These are phyloP conservation scores for Climacteris rufus DNA, from an alignment of 2,113 vertebrate species.

Conservation along the genomic window DNA sequence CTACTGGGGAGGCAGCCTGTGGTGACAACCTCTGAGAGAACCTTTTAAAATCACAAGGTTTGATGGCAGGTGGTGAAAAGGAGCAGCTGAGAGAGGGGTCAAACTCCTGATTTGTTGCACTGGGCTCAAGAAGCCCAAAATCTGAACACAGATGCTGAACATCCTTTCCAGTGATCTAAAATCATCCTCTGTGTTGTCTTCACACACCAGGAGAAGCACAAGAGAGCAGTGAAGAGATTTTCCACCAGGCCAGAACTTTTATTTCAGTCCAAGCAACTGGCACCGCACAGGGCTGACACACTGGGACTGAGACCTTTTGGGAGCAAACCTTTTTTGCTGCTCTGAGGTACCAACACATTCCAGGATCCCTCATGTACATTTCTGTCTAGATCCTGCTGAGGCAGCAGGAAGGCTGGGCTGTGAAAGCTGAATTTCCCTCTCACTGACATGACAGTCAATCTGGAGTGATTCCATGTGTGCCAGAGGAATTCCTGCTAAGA, in stretches of 20 bases:
- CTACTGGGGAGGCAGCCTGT: background rate
- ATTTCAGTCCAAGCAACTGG: background rate
- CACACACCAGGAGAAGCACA: background rate
- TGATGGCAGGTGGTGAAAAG: background rate
- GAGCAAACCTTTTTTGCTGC: background rate
- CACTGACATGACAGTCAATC: background rate
- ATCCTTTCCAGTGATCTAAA: background rate
- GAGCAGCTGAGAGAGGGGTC: background rate
- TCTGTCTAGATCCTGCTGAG: background rate
- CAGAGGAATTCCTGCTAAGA: background rate
- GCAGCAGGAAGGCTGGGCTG: background rate
- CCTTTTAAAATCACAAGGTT: background rate
- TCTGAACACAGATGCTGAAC: background rate
- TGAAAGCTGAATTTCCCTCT: background rate
- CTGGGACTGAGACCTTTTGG: background rate
- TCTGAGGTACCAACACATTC: background rate
- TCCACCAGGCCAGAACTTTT: background rate
- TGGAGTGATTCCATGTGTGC: background rate
- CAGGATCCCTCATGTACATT: background rate
- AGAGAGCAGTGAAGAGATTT: background rate
- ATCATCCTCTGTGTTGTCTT: background rate
- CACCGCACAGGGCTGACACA: fast-evolving
- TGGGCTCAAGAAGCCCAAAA: background rate
- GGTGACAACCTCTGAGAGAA: background rate
- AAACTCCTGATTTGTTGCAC: background rate